Evolutionary conservation across 2,113 vertebrate species (phyloP), one percentile per base, ranked within the genome.

Genomic region (Leptosomus discolor): DNA sequence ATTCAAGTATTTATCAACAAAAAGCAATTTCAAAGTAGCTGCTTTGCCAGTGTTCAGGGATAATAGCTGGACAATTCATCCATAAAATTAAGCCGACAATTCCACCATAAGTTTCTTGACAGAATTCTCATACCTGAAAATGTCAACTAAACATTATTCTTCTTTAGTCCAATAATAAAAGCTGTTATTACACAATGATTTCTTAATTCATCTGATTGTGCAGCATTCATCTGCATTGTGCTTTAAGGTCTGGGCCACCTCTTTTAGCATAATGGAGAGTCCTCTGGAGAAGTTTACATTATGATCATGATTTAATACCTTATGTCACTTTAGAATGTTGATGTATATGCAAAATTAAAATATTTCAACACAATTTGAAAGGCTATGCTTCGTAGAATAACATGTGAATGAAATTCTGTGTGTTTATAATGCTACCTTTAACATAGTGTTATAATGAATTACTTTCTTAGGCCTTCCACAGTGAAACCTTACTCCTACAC

Each of bases 1-100:
- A 74, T 92, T 94, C 73, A 81, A 84, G 76, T 85, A 96, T 96
- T 92, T 96, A 84, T 94, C 89, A 96, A 91, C 68, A 85, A 77
- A 94, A 97, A 92, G 57, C 80, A 94, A 87, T 96, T 95, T 96
- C 73, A 85, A 94, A 95, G 63, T 60, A 88, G 82, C 57, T 93
- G 88, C 82, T 70, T 88, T 83, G 57, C 4, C 5, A 92, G 34
- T 3, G 16, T 64, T 82, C 73, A 85, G 69, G 69, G 50, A 79
- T 92, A 89, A 96, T 17, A 94, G 87, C 46, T 93, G 74, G 77
- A 91, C 85, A 95, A 87, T 82, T 94, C 90, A 95, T 58, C 77
- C 92, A 96, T 76, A 97, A 96, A 95, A 94, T 95, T 95, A 96
- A 96, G 84, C 22, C 80, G 94, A 87, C 77, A 91, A 70, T 85